Conservation (phyloP, 2,797 vertebrate species). For the Leptodactylus fallax region DNA sequence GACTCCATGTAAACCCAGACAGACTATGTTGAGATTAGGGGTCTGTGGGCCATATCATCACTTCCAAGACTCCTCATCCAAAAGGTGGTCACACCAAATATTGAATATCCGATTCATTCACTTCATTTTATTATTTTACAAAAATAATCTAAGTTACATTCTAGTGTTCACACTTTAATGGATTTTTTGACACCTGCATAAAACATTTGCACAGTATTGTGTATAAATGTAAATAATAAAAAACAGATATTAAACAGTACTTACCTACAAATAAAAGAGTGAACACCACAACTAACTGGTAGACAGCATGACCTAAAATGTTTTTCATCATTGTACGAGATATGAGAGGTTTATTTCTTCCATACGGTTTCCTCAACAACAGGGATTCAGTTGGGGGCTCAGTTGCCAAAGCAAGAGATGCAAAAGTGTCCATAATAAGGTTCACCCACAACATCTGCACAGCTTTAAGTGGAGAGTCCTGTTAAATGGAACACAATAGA, state of each 20-base stretch:
- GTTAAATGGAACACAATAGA: constrained; percentile 66
- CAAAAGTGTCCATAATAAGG: constrained; percentile 99
- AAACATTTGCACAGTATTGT: no score
- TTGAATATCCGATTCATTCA: no score
- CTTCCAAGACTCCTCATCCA: no score
- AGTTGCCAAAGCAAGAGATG: constrained; percentile 95
- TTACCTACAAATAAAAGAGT: constrained; percentile 95
- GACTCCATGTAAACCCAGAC: no score
- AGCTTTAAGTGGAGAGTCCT: constrained; percentile 98
- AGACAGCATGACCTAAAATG: constrained; percentile 95
- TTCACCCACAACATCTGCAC: constrained; percentile 99
- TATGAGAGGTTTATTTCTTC: constrained; percentile 98
- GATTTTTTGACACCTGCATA: no score
- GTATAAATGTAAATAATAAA: no score
- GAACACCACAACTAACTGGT: constrained; percentile 94
- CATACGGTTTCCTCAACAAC: constrained; percentile 94
- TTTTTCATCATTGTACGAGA: constrained; percentile 99
- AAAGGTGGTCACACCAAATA: no score
- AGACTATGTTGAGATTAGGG: no score
- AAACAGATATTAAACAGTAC: constrained; percentile 61
- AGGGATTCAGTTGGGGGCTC: constrained; percentile 97
- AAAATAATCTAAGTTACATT: no score
- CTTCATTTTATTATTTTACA: no score
- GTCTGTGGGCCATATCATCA: no score
- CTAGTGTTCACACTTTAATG: no score